Conservation (phyloP, 2,797 vertebrate genomes). For the Gorsachius magnificus region DNA sequence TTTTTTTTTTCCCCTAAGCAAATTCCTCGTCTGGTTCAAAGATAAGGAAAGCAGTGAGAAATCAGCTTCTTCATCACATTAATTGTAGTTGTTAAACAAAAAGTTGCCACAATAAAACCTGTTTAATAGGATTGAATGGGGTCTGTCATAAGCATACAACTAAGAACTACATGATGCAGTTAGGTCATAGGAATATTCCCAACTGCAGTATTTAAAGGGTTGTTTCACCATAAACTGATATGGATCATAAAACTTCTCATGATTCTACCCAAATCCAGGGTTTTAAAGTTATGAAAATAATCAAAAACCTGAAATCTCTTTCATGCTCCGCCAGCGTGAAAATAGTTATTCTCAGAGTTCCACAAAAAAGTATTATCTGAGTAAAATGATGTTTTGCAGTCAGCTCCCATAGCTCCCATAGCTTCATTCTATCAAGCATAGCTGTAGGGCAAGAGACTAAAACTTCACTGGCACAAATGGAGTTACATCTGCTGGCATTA, state of each 20-base stretch:
- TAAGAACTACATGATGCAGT: not conserved
- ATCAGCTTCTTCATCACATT: not conserved
- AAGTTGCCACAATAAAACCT: not conserved
- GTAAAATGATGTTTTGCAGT: not conserved
- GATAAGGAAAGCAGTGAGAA: not conserved
- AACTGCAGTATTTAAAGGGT: not conserved
- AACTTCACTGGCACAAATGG: not conserved
- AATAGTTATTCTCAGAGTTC: not conserved
- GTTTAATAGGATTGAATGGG: not conserved
- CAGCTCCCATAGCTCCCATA: not conserved
- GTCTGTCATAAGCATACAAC: not conserved
- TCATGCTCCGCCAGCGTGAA: not conserved
- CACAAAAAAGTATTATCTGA: not conserved
- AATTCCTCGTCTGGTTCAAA: not conserved
- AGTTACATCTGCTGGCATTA: constrained; percentile 31
- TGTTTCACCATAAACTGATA: not conserved
- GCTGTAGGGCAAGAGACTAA: not conserved
- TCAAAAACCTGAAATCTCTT: not conserved
- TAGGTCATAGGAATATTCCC: not conserved
- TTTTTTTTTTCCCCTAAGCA: not conserved
- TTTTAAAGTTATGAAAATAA: not conserved
- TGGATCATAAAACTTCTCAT: not conserved
- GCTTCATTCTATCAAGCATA: not conserved
- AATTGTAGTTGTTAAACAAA: not conserved
- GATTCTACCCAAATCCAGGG: not conserved